Conservation (phyloP, 2,113 vertebrate species). For the Nasalis larvatus region DNA sequence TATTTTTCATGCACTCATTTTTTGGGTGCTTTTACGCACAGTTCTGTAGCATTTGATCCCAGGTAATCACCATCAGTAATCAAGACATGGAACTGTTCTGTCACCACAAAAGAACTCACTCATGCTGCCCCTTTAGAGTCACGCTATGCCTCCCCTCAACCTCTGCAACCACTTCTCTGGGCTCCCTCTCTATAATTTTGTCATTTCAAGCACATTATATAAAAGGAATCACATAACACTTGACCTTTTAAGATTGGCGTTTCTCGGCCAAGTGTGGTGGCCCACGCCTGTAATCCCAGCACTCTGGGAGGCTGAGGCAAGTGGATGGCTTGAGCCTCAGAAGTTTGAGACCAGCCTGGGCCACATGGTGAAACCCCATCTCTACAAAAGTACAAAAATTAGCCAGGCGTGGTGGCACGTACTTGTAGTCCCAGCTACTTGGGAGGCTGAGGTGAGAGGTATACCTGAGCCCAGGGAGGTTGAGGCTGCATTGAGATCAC, state of each 20-base stretch:
- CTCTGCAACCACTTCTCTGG: neutral
- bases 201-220: constrained; percentile 8
- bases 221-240: neutral
- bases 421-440: too few relatives aligned
- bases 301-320: too few relatives aligned
- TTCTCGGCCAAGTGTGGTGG: neutral
- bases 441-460: too few relatives aligned
- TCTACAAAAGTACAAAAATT: too few relatives aligned
- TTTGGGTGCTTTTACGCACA: neutral
- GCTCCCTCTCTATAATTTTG: neutral
- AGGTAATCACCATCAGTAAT: neutral
- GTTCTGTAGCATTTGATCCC: neutral
- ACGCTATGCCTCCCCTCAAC: neutral
- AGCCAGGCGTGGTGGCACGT: too few relatives aligned
- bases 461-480: too few relatives aligned
- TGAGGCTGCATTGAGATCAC: too few relatives aligned
- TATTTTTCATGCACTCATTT: neutral
- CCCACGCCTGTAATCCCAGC: too few relatives aligned
- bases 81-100: neutral
- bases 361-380: too few relatives aligned
- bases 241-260: neutral
- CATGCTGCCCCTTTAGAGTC: neutral
- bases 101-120: neutral
- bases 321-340: too few relatives aligned
- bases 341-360: too few relatives aligned